Evolutionary conservation across 2,888 invertebrate genomes (phyloP).

Genomic region (Gnatocerus cornutus): DNA sequence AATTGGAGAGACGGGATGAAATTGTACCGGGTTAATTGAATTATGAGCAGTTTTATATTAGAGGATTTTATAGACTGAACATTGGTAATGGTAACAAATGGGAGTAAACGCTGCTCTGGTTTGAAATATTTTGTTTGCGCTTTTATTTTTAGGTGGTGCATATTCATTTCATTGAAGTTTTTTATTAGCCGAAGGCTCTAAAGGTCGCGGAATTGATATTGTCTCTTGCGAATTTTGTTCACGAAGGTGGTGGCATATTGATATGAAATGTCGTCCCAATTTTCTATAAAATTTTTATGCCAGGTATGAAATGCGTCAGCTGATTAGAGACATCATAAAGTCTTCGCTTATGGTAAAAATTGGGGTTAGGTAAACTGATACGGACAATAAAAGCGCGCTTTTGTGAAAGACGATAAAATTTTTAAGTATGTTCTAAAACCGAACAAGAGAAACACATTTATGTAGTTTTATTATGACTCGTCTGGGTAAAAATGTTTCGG

Average conservation of each 20-base stretch:
- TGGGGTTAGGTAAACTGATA: conserved; percentile 16
- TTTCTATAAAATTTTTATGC: too few relatives aligned
- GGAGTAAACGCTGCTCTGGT: not conserved
- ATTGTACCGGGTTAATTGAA: too few relatives aligned
- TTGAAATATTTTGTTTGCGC: not conserved
- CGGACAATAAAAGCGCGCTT: conserved; percentile 17
- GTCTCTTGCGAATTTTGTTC: too few relatives aligned
- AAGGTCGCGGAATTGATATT: too few relatives aligned
- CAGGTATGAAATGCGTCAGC: not conserved
- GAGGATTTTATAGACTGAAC: too few relatives aligned
- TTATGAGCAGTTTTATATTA: too few relatives aligned
- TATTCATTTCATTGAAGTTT: too few relatives aligned
- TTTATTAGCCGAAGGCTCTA: too few relatives aligned
- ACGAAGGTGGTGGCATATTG: too few relatives aligned
- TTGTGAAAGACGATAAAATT: conserved; percentile 15
- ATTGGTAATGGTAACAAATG: too few relatives aligned
- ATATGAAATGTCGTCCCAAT: too few relatives aligned
- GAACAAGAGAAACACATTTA: conserved; percentile 25
- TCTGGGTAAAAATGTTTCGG: not conserved
- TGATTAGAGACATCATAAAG: conserved; percentile 21
- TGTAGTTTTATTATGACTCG: conserved; percentile 7
- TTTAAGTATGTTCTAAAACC: conserved; percentile 18
- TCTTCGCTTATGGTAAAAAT: conserved; percentile 18
- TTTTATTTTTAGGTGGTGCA: not conserved
- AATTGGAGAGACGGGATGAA: too few relatives aligned